These are phyloP conservation scores for Limnephilus auricula DNA, from an alignment of 2,888 invertebrate genomes.

Conservation along the genomic window DNA sequence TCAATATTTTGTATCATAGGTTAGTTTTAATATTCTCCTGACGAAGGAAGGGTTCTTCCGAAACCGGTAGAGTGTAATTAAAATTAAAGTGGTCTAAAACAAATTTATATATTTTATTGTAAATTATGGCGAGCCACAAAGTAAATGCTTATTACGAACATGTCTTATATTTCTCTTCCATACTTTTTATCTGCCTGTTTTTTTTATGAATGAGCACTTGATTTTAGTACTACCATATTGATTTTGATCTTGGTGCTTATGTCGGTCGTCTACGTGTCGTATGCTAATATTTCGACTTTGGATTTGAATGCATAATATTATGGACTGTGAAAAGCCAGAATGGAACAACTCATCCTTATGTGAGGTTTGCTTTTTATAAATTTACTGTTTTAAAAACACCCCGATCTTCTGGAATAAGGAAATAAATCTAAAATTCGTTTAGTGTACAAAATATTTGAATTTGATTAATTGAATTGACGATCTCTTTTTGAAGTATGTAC, in stretches of 20 bases:
- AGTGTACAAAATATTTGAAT: neutral
- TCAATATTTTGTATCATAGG: no score
- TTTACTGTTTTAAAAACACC: neutral
- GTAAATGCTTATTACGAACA: no score
- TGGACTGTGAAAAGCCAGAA: neutral
- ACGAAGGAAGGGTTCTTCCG: no score
- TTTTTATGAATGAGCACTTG: neutral
- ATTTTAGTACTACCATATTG: neutral
- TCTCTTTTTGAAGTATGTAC: neutral
- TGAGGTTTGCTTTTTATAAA: no score
- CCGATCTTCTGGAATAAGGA: neutral
- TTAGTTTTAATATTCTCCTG: no score
- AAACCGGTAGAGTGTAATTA: no score
- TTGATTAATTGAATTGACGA: neutral
- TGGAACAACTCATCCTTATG: neutral
- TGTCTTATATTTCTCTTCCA: no score
- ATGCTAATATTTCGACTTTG: neutral
- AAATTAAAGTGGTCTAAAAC: no score
- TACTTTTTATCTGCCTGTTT: no score
- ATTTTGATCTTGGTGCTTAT: neutral
- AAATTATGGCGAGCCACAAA: no score
- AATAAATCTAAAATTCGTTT: neutral
- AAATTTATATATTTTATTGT: no score
- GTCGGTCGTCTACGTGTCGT: neutral
- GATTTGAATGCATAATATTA: neutral